phyloP scores from a whole-genome alignment of 2,797 vertebrate genomes.

The Podarcis lilfordi region DNA sequence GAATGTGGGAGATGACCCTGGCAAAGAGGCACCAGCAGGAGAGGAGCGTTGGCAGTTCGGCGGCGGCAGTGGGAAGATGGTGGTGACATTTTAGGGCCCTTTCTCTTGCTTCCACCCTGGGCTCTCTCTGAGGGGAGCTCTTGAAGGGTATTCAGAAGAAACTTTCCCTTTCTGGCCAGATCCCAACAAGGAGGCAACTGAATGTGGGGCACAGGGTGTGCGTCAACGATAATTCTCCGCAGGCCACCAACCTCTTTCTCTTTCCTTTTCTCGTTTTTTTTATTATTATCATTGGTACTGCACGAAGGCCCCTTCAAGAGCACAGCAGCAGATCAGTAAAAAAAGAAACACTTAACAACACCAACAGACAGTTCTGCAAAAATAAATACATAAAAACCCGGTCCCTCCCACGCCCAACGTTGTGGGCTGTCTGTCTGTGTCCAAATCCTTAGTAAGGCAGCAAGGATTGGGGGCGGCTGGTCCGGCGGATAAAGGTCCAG shows the following conservation, averaged over 20 bases:
- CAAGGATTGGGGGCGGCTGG: neutral
- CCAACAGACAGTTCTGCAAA: slow-evolving; percentile 3
- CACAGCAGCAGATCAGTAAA: neutral
- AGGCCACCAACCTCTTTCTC: neutral
- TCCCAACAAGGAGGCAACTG: neutral
- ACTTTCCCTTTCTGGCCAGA: neutral
- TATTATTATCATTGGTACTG: neutral
- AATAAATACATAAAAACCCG: slow-evolving; percentile 32
- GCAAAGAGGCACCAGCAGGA: neutral
- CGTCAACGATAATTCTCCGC: neutral
- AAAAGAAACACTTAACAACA: neutral
- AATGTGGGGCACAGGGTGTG: neutral
- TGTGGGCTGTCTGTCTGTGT: neutral
- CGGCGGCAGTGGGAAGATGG: too few species aligned
- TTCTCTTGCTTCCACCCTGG: too few species aligned
- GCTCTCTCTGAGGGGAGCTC: accelerated
- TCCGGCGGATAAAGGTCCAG: neutral
- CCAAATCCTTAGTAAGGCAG: slow-evolving; percentile 13
- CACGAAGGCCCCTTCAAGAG: neutral
- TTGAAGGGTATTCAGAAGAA: neutral
- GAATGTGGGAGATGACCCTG: neutral
- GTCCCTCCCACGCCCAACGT: neutral
- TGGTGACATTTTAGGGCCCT: neutral
- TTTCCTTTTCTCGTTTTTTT: neutral
- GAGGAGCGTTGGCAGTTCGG: neutral